phyloP scores from a whole-genome alignment of 2,113 vertebrate species.

The Hystrix cristata region DNA sequence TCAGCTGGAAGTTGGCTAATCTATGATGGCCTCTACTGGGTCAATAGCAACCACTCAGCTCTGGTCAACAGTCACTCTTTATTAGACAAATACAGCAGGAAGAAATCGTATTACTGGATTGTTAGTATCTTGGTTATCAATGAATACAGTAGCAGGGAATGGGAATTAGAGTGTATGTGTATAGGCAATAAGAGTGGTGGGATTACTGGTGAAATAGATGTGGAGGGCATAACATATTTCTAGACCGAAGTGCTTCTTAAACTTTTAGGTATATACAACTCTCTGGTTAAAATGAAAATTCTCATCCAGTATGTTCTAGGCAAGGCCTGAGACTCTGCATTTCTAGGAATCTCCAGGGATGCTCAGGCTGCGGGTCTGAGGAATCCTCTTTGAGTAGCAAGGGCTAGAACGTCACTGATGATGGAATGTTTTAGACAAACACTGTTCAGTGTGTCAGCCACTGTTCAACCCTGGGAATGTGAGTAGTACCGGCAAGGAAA shows the following conservation, averaged over 20 bases:
- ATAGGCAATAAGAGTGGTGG: neutral
- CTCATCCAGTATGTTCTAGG: neutral
- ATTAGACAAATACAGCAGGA: neutral
- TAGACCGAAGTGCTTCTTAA: neutral
- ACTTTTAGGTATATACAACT: neutral
- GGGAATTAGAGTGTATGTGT: neutral
- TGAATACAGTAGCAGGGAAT: neutral
- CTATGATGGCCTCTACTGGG: neutral
- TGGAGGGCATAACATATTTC: neutral
- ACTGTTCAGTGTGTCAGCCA: neutral
- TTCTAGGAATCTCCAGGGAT: neutral
- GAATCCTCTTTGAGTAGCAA: neutral
- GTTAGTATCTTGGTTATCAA: neutral
- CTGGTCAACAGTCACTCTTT: neutral
- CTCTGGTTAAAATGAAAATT: slow-evolving; percentile 33
- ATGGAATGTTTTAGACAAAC: neutral
- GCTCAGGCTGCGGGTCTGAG: neutral
- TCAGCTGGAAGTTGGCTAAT: neutral
- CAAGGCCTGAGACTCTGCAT: neutral
- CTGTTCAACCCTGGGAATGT: neutral
- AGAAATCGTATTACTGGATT: neutral
- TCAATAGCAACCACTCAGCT: neutral
- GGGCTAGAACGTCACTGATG: neutral
- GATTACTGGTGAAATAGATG: slow-evolving; percentile 9
- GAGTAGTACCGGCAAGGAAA: neutral